Evolutionary conservation across 2,888 invertebrate genomes (phyloP), one percentile per base, ranked within the genome.

Genomic region (Aproaerema taeniolella): DNA sequence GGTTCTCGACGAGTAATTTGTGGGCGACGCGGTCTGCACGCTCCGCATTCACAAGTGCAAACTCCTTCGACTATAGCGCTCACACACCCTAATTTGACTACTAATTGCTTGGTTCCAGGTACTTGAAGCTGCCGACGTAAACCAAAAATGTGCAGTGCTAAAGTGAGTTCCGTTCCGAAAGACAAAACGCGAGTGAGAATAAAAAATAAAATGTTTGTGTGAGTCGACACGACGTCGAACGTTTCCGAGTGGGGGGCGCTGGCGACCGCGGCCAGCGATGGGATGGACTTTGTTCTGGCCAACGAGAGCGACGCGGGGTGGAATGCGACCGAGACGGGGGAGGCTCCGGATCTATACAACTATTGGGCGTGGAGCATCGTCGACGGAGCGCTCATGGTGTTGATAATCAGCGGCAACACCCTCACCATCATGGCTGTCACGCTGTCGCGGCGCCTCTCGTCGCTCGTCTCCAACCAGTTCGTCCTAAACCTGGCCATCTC

Each of bases 401-500:
- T 89, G 43, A 93, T 93, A 50, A 71, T 94, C 41, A 88, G 89
- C 58, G 94, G 94, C 15, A 95, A 95, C 73, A 88, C 91, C 25
- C 86, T 94, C 45, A 94, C 94, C 34, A 91, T 95, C 54, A 87
- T 91, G 47, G 94, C 94, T 1, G 91, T 94, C 33, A 88, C 90
- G 41, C 83, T 91, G 49, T 92, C 91, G 70, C 88, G 92, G 34
- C 89, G 91, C 44, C 83, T 94, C 13, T 90, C 92, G 5, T 89
- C 89, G 26, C 87, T 92, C 34, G 90, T 92, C 38, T 93, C 94
- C 42, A 94, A 94, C 78, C 89, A 92, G 57, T 94, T 94, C 75
- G 91, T 95, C 48, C 87, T 93, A 45, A 94, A 93, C 69, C 77
- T 95, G 57, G 95, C 94, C 16, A 85, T 93, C 47, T 93, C 94